Percentiles rank a stretch among this genome's conserved stretches.
Evolutionary conservation across 2,797 vertebrate species (phyloP).

Genomic region (Chrysocyon brachyurus): DNA sequence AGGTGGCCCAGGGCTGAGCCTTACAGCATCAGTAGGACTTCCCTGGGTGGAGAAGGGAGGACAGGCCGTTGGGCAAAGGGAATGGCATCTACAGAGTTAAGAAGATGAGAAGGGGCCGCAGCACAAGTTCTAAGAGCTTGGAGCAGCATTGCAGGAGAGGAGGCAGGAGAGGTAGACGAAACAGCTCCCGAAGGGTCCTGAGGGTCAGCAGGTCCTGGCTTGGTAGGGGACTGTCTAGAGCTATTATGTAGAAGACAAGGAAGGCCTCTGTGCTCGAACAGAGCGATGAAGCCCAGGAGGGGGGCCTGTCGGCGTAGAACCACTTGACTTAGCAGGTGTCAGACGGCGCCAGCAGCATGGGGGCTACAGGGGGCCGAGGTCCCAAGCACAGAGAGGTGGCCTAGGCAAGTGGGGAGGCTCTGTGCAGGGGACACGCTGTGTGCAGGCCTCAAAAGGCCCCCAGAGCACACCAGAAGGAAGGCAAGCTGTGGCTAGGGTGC

Average conservation of each 20-base stretch:
- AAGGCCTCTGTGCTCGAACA: neutral
- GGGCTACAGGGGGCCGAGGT: neutral
- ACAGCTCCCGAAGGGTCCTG: neutral
- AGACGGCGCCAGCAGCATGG: neutral
- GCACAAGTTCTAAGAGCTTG: fast-evolving
- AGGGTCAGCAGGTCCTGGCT: neutral
- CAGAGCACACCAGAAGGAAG: neutral
- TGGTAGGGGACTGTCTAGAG: neutral
- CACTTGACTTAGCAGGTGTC: neutral
- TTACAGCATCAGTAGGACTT: neutral
- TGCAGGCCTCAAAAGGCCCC: neutral
- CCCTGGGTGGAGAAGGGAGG: neutral
- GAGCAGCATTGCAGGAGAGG: neutral
- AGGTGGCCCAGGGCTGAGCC: neutral
- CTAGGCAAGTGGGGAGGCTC: neutral
- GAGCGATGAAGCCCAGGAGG: neutral
- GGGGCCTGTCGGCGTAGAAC: neutral
- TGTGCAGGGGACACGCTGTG: neutral
- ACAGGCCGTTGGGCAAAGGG: neutral
- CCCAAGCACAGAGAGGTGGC: neutral
- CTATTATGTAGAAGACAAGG: neutral
- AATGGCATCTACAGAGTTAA: neutral
- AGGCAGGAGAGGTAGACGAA: neutral
- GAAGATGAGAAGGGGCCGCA: neutral
- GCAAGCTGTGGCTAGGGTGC: neutral